Evolutionary conservation across 1,140 invertebrate species (phyloP).

Genomic region (Nasonia vitripennis): DNA sequence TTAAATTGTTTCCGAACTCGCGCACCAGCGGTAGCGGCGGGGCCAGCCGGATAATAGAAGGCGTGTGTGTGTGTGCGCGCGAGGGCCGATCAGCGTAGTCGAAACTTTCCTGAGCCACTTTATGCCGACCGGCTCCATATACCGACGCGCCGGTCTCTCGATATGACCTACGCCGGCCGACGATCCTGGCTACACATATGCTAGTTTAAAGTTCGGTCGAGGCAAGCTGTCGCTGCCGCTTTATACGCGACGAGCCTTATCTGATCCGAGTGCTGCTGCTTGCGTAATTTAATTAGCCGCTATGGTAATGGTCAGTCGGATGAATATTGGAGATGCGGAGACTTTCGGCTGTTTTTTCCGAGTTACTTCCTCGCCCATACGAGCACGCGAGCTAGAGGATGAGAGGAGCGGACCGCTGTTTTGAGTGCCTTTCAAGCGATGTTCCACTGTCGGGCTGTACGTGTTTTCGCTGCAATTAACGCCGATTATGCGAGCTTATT

Average conservation of each 20-base stretch:
- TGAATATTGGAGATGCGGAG: not conserved
- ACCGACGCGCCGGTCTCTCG: not conserved
- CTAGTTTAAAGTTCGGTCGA: conserved; percentile 26
- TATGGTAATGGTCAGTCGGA: not conserved
- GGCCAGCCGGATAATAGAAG: not conserved
- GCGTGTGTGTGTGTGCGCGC: not conserved
- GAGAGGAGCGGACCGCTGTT: too few species aligned
- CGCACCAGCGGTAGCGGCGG: not conserved
- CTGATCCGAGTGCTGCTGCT: not conserved
- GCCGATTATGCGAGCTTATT: too few species aligned
- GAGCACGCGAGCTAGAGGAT: too few species aligned
- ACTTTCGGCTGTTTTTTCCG: not conserved
- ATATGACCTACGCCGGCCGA: not conserved
- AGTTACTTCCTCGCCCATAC: not conserved
- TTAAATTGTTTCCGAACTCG: conserved; percentile 61
- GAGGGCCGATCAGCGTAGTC: not conserved
- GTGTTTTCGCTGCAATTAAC: too few species aligned
- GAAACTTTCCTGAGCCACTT: conserved; percentile 12
- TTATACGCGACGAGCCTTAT: not conserved
- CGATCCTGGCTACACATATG: not conserved
- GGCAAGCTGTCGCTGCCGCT: conserved; percentile 25
- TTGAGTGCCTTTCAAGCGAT: too few species aligned
- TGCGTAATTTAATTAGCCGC: conserved; percentile 28
- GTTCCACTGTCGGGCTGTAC: too few species aligned
- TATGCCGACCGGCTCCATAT: not conserved